Base-by-base conservation (phyloP, 2,113 vertebrate species). In the Daubentonia madagascariensis region DNA sequence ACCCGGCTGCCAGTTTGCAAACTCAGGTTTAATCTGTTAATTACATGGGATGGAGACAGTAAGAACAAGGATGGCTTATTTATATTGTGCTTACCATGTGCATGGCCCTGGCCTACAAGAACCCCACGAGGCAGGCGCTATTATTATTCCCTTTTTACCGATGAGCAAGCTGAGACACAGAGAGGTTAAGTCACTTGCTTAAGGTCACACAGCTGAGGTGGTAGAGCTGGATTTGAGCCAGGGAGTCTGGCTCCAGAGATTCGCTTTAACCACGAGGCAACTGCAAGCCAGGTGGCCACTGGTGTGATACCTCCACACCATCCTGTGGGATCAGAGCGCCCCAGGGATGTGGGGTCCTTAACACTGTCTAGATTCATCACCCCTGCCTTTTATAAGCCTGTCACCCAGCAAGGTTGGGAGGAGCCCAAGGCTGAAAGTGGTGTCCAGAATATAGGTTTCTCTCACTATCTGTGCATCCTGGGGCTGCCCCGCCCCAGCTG, bases 1-100 rank as follows among this genome's bases (percentile, higher is more conserved):
- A 88, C 91, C 67, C 68, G 37, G 96, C 88, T 85, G 91, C 81
- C 96, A 94, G 96, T 94, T 88, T 95, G 86, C 93, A 96, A 95
- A 97, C 96, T 91, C 48, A 2, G 37, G 93, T 50, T 72, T 80
- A 65, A 85, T 50, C 92, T 96, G 92, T 93, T 94, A 97, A 98
- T 96, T 86, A 70, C 11, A 57, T 2, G 40, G 50, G 67, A n/a
- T 30, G 59, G 40, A 73, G 68, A 73, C 83, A 91, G 76, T 85
- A 92, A 45, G 45, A 85, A 67, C 61, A 72, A 12, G 0, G 37
- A 6, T 10, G 14, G 57, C 30, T 75, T 20, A 13, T n/a, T 63
- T 25, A 23, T 3, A 54, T 23, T 0, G 35, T 0, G 32, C 72
- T 61, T 45, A 25, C 4, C 13, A 20, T 2, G 16, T 54, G 45